Base-by-base conservation (phyloP, 2,113 vertebrate species). In the Apistogramma diplotaenia region DNA sequence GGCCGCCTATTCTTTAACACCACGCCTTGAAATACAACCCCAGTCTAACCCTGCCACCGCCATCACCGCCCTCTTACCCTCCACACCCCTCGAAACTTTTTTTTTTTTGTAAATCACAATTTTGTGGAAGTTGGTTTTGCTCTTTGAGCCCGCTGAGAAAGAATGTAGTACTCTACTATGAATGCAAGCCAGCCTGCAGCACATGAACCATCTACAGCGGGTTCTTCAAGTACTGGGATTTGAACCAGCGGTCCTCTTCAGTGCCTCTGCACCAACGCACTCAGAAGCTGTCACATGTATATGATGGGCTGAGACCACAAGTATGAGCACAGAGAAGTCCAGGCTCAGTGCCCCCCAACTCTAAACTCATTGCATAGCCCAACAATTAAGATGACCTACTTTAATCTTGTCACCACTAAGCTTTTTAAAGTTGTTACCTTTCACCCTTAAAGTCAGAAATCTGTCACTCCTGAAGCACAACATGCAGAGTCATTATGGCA, bases 1-100 rank as follows among this genome's bases (percentile, higher is more conserved):
- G 93, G 93, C 81, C 80, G 78, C 79, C 72, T 81, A 84, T 83
- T 91, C 89, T 91, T 73, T 18, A 79, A 86, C 83, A 87, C 92
- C 90, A 91, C 91, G 93, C 92, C 92, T 91, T 89, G 90, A 92
- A 93, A 92, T 87, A 55, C 70, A 85, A 93, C 71, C 79, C 85
- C 59, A 11, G 54, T 16, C 5, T 16, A 27, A 2, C 55, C 6
- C 62, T 5, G 8, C 51, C 67, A 49, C 40, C 6, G 3, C 55
- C 8, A 13, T 16, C 62, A 16, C 37, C 59, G 31, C 15, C 74
- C n/a, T 21, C 33, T 46, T 15, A 5, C 13, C 74, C 51, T 23
- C 54, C 71, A 78, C 78, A 70, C 51, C 35, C 71, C 55, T 29
- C 57, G 16, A 25, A 79, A 55, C 58, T 16, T 59, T 59, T 59